These are phyloP conservation scores for Bujurquina vittata DNA, from an alignment of 2,113 vertebrate genomes.

Conservation along the genomic window DNA sequence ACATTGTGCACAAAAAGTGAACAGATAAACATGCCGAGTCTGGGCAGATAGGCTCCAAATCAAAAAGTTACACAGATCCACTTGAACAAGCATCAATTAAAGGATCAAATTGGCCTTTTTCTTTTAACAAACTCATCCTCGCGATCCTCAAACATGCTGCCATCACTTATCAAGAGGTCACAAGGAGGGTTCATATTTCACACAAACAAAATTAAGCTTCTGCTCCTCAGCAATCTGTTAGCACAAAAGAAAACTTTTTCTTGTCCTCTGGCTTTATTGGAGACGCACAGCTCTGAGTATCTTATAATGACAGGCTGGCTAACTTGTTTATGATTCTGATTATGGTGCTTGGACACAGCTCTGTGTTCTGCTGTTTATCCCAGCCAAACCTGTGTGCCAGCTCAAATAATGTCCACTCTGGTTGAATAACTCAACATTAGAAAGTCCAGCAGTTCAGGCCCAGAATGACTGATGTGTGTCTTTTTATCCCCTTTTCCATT, in stretches of 20 bases:
- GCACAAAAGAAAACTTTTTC: slow-evolving; percentile 27
- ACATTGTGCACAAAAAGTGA: background rate
- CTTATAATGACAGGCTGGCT: slow-evolving; percentile 70
- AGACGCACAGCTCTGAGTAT: slow-evolving; percentile 36
- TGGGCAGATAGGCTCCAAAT: background rate
- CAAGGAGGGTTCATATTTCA: background rate
- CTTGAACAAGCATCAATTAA: background rate
- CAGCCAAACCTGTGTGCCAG: slow-evolving; percentile 44
- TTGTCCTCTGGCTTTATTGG: slow-evolving; percentile 8
- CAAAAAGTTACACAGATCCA: background rate
- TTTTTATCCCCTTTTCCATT: background rate
- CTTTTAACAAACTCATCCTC: background rate
- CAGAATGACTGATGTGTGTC: slow-evolving; percentile 18
- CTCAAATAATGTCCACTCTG: slow-evolving; percentile 65
- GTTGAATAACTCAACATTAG: slow-evolving; percentile 55
- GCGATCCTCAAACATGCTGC: background rate
- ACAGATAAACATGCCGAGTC: background rate
- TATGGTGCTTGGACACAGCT: slow-evolving; percentile 57
- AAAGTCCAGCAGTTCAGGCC: slow-evolving; percentile 35
- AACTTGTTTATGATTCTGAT: slow-evolving; percentile 66
- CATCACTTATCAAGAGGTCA: background rate
- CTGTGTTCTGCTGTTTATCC: slow-evolving; percentile 58
- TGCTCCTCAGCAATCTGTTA: slow-evolving; percentile 38
- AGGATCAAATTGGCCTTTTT: background rate
- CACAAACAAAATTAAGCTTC: slow-evolving; percentile 9